Percentiles rank a stretch among this genome's conserved stretches.
These are phyloP conservation scores for Hepsetus odoe DNA, from an alignment of 2,113 vertebrate species.

Conservation along the genomic window DNA sequence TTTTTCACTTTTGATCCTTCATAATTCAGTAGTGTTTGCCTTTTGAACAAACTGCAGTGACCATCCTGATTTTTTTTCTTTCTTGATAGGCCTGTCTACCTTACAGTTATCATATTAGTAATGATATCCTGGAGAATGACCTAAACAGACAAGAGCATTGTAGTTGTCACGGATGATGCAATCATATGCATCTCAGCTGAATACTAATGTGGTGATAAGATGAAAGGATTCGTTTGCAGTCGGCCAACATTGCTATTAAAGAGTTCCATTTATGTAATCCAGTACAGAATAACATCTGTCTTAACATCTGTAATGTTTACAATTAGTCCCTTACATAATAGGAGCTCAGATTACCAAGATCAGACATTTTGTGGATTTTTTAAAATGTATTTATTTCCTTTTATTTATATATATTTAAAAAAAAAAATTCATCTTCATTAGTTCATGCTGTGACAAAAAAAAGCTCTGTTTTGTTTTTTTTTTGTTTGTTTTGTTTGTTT, in stretches of 20 bases:
- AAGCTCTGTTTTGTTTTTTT: background rate
- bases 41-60: background rate
- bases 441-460: background rate
- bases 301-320: slow-evolving; percentile 13
- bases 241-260: background rate
- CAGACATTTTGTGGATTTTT: background rate
- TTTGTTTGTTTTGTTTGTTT: background rate
- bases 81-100: slow-evolving; percentile 29
- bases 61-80: no score
- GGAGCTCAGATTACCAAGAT: background rate
- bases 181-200: slow-evolving; percentile 48
- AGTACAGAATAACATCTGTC: background rate
- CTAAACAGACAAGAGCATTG: slow-evolving; percentile 65
- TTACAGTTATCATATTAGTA: slow-evolving; percentile 66
- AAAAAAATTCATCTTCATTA: background rate
- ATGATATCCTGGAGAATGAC: slow-evolving; percentile 69
- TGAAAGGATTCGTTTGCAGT: background rate
- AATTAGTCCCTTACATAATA: slow-evolving; percentile 3
- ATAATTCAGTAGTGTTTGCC: slow-evolving; percentile 1
- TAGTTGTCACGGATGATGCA: slow-evolving; percentile 60
- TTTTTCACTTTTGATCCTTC: slow-evolving; percentile 12
- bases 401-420: background rate
- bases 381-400: background rate
- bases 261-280: background rate
- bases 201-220: slow-evolving; percentile 1